Conservation (phyloP, 2,888 invertebrate genomes). For the Sphaeridia pumilis region DNA sequence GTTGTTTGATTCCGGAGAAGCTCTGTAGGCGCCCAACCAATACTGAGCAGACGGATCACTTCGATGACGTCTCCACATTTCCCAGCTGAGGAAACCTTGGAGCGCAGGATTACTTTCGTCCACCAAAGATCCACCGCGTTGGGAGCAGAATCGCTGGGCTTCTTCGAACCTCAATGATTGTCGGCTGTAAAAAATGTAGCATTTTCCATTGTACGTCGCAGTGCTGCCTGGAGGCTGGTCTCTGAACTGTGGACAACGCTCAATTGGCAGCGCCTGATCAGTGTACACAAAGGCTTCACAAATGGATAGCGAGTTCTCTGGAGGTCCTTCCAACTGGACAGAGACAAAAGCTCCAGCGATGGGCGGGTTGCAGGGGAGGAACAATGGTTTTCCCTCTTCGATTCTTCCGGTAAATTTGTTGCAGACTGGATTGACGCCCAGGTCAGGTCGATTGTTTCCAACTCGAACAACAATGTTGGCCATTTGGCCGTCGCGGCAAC, state of each 20-base stretch:
- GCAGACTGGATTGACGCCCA: constrained; percentile 83
- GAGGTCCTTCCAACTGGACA: constrained; percentile 68
- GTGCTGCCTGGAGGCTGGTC: constrained; percentile 87
- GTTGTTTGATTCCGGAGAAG: constrained; percentile 58
- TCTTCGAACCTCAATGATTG: constrained; percentile 71
- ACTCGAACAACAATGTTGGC: constrained; percentile 80
- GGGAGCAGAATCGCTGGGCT: constrained; percentile 64
- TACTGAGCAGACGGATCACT: constrained; percentile 85
- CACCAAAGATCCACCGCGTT: constrained; percentile 70
- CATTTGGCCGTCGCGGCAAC: constrained; percentile 71
- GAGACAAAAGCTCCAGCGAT: constrained; percentile 92
- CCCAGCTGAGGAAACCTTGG: constrained; percentile 91
- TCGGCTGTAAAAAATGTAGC: constrained; percentile 83
- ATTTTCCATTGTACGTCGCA: constrained; percentile 88
- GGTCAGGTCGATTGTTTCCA: constrained; percentile 82
- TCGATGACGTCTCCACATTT: constrained; percentile 77
- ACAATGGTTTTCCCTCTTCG: constrained; percentile 80
- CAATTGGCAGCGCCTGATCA: constrained; percentile 79
- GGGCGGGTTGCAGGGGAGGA: constrained; percentile 84
- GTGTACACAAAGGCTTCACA: constrained; percentile 92
- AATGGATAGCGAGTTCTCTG: constrained; percentile 65
- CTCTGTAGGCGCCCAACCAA: constrained; percentile 88
- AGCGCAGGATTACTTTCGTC: constrained; percentile 87
- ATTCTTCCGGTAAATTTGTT: constrained; percentile 75
- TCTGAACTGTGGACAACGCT: constrained; percentile 80